Conservation (phyloP, 2,888 invertebrate genomes). For the Choreutis nemorana region DNA sequence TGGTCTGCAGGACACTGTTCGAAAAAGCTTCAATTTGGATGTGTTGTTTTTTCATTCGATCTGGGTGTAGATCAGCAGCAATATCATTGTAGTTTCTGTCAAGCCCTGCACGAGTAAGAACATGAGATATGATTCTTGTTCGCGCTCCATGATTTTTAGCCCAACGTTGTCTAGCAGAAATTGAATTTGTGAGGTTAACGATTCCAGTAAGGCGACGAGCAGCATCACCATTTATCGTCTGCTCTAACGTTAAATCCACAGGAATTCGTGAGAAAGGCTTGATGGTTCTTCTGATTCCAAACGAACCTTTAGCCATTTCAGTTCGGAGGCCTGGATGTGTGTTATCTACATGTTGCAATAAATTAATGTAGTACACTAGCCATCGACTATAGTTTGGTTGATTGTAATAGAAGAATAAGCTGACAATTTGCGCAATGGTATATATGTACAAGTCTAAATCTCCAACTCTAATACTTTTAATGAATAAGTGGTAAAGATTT, state of each 20-base stretch:
- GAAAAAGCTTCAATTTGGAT: neutral
- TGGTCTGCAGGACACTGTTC: neutral
- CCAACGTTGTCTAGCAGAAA: constrained; percentile 8
- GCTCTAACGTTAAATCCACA: constrained; percentile 10
- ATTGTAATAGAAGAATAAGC: constrained; percentile 13
- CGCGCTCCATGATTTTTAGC: constrained; percentile 6
- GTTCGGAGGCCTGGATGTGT: constrained; percentile 11
- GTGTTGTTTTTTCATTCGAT: neutral
- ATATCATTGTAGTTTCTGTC: constrained; percentile 6
- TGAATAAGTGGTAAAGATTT: neutral
- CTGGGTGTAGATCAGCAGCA: constrained; percentile 1
- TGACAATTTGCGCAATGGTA: constrained; percentile 12
- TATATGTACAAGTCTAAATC: constrained; percentile 3
- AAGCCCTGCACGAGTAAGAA: constrained; percentile 3
- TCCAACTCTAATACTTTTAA: constrained; percentile 10
- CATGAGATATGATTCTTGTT: constrained; percentile 5
- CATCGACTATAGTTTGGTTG: constrained; percentile 16
- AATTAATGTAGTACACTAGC: constrained; percentile 6
- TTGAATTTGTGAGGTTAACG: constrained; percentile 7
- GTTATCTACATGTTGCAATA: constrained; percentile 7
- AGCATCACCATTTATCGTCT: constrained; percentile 10
- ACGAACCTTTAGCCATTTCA: constrained; percentile 7
- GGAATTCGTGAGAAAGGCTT: constrained; percentile 13
- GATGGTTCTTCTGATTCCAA: constrained; percentile 11
- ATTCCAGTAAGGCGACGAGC: constrained; percentile 7